Evolutionary conservation across 2,888 invertebrate species (phyloP), one percentile per base, ranked within the genome.

Genomic region (Amblyteles armatorius): DNA sequence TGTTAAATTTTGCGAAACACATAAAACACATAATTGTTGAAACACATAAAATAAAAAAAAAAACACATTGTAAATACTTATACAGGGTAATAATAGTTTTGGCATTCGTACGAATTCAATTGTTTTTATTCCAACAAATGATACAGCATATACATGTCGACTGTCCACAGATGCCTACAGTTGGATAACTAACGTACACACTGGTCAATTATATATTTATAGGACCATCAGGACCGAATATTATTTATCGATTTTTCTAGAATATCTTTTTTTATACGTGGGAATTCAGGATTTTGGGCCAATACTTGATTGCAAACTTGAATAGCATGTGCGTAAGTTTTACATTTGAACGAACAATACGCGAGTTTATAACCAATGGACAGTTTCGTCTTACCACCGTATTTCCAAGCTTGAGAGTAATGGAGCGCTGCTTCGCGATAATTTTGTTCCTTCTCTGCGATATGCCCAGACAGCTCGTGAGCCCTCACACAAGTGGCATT

Each of bases 281-380:
- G 97, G 94, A 98, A 99, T 86, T 98, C 98, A 0, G 99, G 98
- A 93, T 97, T 97, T 36, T 96, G 94, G 88, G 96, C 96, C 57
- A 99, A 94, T 11, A 99, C 97, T 90, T 97, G 96, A 88, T 98
- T 97, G 87, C 98, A 98, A 0, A 97, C 96, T 88, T 99, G 98
- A 83, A 99, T 98, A 22, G 99, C 98, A 90, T 99, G 98, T 0
- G 98, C 98, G 93, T 97, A 97, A 82, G 95, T 95, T 94, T 98
- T 99, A 13, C 97, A 96, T 92, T 99, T 99, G 94, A 99, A 96
- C 90, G 97, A 97, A 88, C 98, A 97, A 93, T 98, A 98, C 0
- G 99, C 99, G 40, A 99, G 94, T 94, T 99, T 99, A 94, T 97
- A 99, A 0, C 99, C 99, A 55, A 99, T 96, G 0, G 96, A 95